Evolutionary conservation across 2,797 vertebrate species (phyloP).

Genomic region (Centropyge bicolor): DNA sequence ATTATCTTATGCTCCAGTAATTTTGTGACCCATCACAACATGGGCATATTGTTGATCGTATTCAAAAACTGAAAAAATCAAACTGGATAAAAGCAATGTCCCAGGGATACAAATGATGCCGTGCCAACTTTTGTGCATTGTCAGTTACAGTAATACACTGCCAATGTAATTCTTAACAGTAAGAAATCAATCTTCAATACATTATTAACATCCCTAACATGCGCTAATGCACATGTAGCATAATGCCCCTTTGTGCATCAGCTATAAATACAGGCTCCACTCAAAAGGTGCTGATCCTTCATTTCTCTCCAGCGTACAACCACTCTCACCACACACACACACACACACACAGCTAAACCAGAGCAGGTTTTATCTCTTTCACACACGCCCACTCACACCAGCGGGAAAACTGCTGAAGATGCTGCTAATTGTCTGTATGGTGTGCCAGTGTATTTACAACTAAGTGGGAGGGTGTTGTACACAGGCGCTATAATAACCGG

Average conservation of each 20-base stretch:
- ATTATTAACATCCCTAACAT: not conserved
- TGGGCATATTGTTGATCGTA: not conserved
- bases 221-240: not conserved
- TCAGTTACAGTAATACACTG: not conserved
- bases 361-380: conserved; percentile 23
- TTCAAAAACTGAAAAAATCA: not conserved
- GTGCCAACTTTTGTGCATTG: not conserved
- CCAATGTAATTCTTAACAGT: not conserved
- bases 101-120: not conserved
- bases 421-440: conserved; percentile 37
- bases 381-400: conserved; percentile 34
- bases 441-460: conserved; percentile 21
- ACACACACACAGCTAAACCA: conserved; percentile 19
- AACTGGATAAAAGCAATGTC: not conserved
- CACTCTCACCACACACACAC: not conserved
- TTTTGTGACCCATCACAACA: not conserved
- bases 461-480: conserved; percentile 40
- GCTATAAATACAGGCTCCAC: not conserved
- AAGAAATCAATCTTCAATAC: not conserved
- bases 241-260: not conserved
- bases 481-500: conserved; percentile 49
- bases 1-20: too few relatives aligned
- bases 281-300: not conserved
- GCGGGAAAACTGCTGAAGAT: conserved; percentile 45
- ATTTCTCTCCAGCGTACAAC: conserved; percentile 3